phyloP scores from a whole-genome alignment of 2,888 invertebrate genomes.

The Phyto melanocephala region DNA sequence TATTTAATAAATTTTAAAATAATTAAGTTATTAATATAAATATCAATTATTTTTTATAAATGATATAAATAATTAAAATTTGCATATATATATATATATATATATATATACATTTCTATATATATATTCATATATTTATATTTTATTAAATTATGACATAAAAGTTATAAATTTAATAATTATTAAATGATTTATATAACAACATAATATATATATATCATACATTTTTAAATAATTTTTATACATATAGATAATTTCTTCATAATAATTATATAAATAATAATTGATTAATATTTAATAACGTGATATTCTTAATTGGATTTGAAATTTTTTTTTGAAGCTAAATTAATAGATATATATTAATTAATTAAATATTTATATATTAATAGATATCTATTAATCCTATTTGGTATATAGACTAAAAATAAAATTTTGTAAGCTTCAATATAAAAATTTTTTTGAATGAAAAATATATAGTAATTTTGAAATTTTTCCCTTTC shows the following conservation, averaged over 20 bases:
- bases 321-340: constrained; percentile 2
- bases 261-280: constrained; percentile 35
- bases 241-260: no score
- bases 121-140: constrained; percentile 46
- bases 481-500: no score
- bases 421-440: no score
- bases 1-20: no score
- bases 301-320: background rate
- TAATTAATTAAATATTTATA: constrained; percentile 51
- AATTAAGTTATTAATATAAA: constrained; percentile 5
- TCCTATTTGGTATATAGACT: background rate
- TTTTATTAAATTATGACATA: constrained; percentile 42
- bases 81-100: constrained; percentile 69
- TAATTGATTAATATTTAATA: constrained; percentile 13
- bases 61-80: constrained; percentile 63
- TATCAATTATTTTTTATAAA: constrained; percentile 61
- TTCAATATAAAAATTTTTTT: no score
- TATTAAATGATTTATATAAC: constrained; percentile 65
- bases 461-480: no score
- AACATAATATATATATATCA: constrained; percentile 65
- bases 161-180: constrained; percentile 59
- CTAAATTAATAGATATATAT: constrained; percentile 57
- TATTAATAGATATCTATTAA: constrained; percentile 18
- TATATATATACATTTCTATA: constrained; percentile 69
- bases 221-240: no score